Conservation (phyloP, 2,797 vertebrate genomes). For the Tinamus major region DNA sequence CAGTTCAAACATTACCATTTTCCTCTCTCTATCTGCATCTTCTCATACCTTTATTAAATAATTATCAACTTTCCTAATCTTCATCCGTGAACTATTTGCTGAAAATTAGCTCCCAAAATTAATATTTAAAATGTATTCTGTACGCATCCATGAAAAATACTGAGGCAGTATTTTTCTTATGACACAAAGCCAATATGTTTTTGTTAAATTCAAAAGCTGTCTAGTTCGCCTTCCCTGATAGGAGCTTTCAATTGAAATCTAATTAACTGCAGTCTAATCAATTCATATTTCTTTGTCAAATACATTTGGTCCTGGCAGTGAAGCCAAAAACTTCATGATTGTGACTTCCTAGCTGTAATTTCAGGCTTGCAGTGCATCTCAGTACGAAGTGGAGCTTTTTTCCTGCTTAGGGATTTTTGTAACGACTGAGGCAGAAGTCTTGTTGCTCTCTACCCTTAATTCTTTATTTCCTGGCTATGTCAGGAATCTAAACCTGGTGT, state of each 20-base stretch:
- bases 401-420: not conserved
- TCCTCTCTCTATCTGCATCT: slow-evolving; percentile 36
- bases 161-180: not conserved
- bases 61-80: slow-evolving; percentile 34
- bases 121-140: slow-evolving; percentile 15
- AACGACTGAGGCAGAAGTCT: not conserved
- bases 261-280: slow-evolving; percentile 64
- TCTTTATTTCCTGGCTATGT: not conserved
- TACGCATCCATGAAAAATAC: slow-evolving; percentile 26
- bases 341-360: not conserved
- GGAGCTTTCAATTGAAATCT: slow-evolving; percentile 55
- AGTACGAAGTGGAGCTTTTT: not conserved
- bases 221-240: slow-evolving; percentile 32
- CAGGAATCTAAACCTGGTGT: not conserved
- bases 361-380: not conserved
- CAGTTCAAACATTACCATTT: slow-evolving; percentile 12
- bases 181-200: slow-evolving; percentile 41
- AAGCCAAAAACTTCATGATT: not conserved
- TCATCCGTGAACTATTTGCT: slow-evolving; percentile 31
- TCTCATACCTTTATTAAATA: slow-evolving; percentile 30
- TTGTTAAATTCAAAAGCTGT: slow-evolving; percentile 56
- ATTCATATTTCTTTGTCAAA: slow-evolving; percentile 46
- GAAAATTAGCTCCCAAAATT: slow-evolving; percentile 47
- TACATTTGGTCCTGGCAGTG: not conserved
- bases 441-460: not conserved